Percentiles rank a stretch among this genome's conserved stretches.
These are phyloP conservation scores for Epiblema foenella DNA, from an alignment of 2,888 invertebrate species.

Conservation along the genomic window DNA sequence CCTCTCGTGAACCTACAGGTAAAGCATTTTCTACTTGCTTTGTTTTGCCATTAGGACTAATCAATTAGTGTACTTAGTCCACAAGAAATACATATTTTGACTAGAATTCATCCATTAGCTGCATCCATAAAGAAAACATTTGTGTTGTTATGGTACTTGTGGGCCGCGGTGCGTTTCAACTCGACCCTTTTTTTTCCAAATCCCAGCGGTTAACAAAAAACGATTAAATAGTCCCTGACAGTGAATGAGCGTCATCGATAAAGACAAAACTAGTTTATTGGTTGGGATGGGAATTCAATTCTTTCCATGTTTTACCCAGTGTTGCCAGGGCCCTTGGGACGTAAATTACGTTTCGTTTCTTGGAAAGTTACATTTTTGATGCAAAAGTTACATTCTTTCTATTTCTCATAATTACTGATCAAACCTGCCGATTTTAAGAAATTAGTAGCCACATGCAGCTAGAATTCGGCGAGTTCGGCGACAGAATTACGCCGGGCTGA, in stretches of 20 bases:
- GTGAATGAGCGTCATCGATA: conserved; percentile 26
- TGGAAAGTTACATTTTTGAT: no score
- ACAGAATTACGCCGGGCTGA: no score
- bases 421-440: no score
- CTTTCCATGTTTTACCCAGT: conserved; percentile 4
- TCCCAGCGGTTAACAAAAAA: conserved; percentile 34
- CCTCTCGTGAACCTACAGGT: no score
- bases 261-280: conserved; percentile 56
- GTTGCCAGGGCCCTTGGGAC: no score
- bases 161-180: conserved; percentile 6
- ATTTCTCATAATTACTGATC: no score
- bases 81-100: background rate
- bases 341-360: no score
- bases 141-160: conserved; percentile 18
- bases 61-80: background rate
- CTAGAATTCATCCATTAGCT: conserved; percentile 1
- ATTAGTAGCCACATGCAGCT: no score
- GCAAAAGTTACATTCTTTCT: no score
- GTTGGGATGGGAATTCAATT: conserved; percentile 51
- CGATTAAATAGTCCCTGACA: conserved; percentile 24
- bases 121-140: conserved; percentile 12
- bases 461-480: no score
- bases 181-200: conserved; percentile 21
- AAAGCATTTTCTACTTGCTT: no score
- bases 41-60: no score